These are phyloP conservation scores for Rhinopomastus cyanomelas DNA, from an alignment of 2,113 vertebrate genomes.

Conservation along the genomic window DNA sequence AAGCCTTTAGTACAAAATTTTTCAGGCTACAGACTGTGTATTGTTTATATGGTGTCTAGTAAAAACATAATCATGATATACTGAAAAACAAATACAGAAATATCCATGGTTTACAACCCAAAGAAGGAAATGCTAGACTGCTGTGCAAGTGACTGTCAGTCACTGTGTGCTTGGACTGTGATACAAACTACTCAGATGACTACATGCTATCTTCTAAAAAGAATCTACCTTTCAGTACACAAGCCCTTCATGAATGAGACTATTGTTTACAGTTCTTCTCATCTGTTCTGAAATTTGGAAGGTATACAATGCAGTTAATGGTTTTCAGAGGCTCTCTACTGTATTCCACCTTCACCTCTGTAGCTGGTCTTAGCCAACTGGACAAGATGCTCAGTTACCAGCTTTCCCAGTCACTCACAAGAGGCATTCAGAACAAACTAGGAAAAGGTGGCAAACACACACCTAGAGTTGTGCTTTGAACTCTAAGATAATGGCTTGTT, in stretches of 20 bases:
- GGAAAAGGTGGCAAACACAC: background rate
- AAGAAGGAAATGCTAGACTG: slow-evolving; percentile 20
- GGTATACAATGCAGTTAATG: background rate
- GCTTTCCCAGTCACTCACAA: background rate
- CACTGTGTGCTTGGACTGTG: background rate
- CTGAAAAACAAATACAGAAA: background rate
- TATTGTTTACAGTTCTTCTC: slow-evolving; percentile 15
- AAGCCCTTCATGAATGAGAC: background rate
- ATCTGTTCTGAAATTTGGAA: slow-evolving; percentile 27
- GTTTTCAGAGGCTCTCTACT: background rate
- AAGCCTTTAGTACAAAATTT: background rate
- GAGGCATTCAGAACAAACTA: background rate
- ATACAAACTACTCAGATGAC: background rate
- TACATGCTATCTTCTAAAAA: background rate
- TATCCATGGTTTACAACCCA: background rate
- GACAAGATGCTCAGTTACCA: background rate
- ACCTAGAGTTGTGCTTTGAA: background rate
- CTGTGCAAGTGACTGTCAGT: background rate
- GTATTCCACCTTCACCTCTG: background rate
- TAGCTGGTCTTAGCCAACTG: background rate
- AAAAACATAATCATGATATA: background rate
- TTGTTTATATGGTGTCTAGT: background rate
- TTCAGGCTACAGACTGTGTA: background rate
- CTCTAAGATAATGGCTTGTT: background rate
- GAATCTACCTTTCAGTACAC: background rate